These are phyloP conservation scores for Onychomys leucogaster DNA, from an alignment of 2,797 vertebrate genomes.

Conservation along the genomic window DNA sequence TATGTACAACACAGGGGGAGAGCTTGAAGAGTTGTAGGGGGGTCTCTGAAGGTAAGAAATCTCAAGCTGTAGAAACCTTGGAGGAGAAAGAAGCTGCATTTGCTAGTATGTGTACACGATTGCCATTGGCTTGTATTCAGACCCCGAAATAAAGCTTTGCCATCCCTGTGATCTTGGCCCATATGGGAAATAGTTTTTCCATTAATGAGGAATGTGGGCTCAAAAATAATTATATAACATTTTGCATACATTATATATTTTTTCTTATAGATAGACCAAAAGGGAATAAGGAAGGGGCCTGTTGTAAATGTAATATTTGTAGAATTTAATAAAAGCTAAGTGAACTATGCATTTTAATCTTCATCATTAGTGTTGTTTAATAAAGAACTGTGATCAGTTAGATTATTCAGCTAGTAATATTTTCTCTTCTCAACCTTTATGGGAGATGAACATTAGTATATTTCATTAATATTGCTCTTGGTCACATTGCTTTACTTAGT, in stretches of 20 bases:
- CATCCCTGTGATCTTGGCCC: not conserved
- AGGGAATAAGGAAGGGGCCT: not conserved
- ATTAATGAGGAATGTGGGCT: not conserved
- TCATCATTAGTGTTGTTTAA: not conserved
- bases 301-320: constrained; percentile 13
- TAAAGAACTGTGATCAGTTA: not conserved
- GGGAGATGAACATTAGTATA: not conserved
- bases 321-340: not conserved
- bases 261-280: not conserved
- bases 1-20: not conserved
- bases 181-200: not conserved
- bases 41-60: not conserved
- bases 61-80: not conserved
- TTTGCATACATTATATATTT: not conserved
- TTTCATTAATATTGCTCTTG: not conserved
- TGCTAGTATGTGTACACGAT: not conserved
- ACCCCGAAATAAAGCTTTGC: not conserved
- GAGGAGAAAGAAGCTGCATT: not conserved
- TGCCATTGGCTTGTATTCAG: not conserved
- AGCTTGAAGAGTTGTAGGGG: not conserved
- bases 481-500: not conserved
- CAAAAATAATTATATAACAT: not conserved
- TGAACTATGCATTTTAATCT: not conserved
- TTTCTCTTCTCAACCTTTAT: not conserved
- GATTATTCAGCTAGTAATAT: not conserved